Evolutionary conservation across 2,888 invertebrate genomes (phyloP), one percentile per base, ranked within the genome.

Genomic region (Julus scandinavius): DNA sequence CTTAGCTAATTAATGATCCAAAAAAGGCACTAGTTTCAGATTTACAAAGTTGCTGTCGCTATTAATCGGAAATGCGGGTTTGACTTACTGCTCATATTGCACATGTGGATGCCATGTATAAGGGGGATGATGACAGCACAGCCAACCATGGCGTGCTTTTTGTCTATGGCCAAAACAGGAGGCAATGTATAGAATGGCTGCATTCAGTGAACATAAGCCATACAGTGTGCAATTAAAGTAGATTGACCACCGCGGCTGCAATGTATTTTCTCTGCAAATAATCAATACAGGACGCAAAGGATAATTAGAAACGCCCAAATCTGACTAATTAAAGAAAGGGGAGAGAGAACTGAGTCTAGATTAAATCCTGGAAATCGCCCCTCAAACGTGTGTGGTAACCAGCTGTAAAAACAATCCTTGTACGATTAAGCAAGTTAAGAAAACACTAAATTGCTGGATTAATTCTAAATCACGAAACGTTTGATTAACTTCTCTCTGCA

Each of bases 261-360:
- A n/a, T n/a, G 29, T 72, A 72, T 72, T 72, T 72, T 72, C 72
- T n/a, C n/a, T 72, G 72, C 29, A 72, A 72, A 72, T 72, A 72
- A 72, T 72, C 72, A 29, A 72, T 72, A 72, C 72, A 72, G 72
- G 72, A 72, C 72, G 72, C 29, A 6, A 72, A 72, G 29, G 72
- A 72, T 72, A 72, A 72, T 72, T 72, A 72, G 72, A 72, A 72
- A 72, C 72, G 72, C 72, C 72, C 72, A 72, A 72, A 72, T 72
- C 29, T 72, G 72, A 29, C 72, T 72, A 72, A 72, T 72, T 72
- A 72, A 72, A 72, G 72, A 72, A 72, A 72, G 72, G 20, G 29
- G 29, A 29, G 29, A 20, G 20, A 17, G 29, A 72, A 9, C 29
- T 2, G 72, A 29, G 72, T 72, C 20, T 20, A 29, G 72, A 72